Evolutionary conservation across 2,797 vertebrate species (phyloP).

Genomic region (Acanthurus leucopareius): DNA sequence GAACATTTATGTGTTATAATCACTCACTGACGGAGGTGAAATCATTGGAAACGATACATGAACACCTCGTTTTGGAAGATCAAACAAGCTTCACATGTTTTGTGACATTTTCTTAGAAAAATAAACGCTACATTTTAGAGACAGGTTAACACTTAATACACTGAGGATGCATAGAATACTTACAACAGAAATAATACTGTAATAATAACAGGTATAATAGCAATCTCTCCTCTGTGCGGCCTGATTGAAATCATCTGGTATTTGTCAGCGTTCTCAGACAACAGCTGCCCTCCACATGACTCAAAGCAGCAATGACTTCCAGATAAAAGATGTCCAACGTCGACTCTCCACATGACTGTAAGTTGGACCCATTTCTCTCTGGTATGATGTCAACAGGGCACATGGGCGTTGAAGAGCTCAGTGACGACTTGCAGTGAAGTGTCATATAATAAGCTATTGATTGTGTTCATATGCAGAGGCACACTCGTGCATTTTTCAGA

Average conservation of each 20-base stretch:
- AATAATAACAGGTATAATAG: constrained; percentile 16
- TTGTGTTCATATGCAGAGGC: not conserved
- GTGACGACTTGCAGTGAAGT: not conserved
- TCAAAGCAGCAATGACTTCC: constrained; percentile 28
- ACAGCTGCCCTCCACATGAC: constrained; percentile 67
- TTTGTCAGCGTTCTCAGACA: constrained; percentile 39
- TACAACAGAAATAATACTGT: constrained; percentile 1
- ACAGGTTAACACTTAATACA: constrained; percentile 38
- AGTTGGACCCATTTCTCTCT: constrained; percentile 32
- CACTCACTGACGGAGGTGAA: constrained; percentile 31
- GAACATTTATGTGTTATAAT: constrained; percentile 1
- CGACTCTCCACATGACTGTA: constrained; percentile 39
- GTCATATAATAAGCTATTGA: constrained; percentile 15
- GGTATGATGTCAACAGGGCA: constrained; percentile 28
- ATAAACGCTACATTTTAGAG: constrained; percentile 58
- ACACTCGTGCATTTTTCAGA: not conserved
- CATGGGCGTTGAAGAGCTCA: not conserved
- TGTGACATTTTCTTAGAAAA: constrained; percentile 57
- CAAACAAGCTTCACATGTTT: constrained; percentile 31
- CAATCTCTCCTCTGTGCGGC: constrained; percentile 10
- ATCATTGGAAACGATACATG: constrained; percentile 35
- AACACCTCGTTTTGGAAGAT: constrained; percentile 23
- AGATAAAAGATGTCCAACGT: constrained; percentile 36
- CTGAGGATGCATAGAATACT: constrained; percentile 19
- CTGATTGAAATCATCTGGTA: constrained; percentile 59